Percentiles rank a stretch among this genome's conserved stretches.
These are phyloP conservation scores for Talpa occidentalis DNA, from an alignment of 2,113 vertebrate genomes.

Conservation along the genomic window DNA sequence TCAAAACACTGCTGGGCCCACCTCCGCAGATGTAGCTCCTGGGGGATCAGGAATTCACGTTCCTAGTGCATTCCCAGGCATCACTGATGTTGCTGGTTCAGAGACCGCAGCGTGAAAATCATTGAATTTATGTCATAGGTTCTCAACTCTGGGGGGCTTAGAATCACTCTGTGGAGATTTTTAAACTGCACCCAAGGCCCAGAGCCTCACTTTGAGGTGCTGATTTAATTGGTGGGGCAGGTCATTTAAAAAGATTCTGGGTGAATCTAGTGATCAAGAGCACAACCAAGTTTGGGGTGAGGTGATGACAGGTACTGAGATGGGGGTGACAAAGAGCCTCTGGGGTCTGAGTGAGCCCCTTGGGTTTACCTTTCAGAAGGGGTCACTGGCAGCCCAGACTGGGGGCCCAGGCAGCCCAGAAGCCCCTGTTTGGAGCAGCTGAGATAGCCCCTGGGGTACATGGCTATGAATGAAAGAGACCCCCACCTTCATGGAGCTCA, in stretches of 20 bases:
- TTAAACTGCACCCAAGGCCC: neutral
- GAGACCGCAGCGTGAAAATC: neutral
- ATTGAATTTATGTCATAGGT: neutral
- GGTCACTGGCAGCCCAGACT: neutral
- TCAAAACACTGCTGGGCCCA: neutral
- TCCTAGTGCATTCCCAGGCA: neutral
- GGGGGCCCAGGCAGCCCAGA: neutral
- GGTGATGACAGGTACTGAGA: neutral
- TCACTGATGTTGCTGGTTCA: fast-evolving
- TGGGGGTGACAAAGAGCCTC: no score
- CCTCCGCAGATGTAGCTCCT: neutral
- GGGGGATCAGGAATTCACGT: neutral
- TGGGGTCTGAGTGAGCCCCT: neutral
- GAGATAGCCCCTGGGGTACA: neutral
- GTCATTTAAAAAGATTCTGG: neutral
- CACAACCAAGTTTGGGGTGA: fast-evolving
- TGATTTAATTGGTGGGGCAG: neutral
- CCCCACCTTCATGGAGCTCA: neutral
- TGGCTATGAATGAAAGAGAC: fast-evolving
- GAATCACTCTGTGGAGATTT: neutral
- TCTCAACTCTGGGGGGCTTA: neutral
- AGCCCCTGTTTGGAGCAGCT: neutral
- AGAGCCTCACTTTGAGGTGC: neutral
- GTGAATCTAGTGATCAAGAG: neutral
- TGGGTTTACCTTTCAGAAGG: neutral